These are phyloP conservation scores for Hydrocynus forskahlii DNA, from an alignment of 2,797 vertebrate genomes.

Conservation along the genomic window DNA sequence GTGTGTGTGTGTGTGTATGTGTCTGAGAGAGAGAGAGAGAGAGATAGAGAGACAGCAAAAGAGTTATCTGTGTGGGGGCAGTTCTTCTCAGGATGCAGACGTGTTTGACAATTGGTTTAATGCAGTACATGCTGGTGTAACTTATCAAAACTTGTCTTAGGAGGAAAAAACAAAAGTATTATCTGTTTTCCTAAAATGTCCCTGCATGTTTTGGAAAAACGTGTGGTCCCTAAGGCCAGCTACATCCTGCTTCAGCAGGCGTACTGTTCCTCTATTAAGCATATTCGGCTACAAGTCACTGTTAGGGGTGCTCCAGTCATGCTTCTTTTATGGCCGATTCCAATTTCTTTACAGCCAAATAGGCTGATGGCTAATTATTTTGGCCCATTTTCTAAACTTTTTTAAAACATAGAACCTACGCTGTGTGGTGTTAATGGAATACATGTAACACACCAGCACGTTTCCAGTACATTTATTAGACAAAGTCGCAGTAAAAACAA, in stretches of 20 bases:
- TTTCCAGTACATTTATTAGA: no score
- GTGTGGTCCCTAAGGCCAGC: background rate
- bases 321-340: background rate
- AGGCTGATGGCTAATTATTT: background rate
- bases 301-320: background rate
- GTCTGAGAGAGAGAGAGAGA: background rate
- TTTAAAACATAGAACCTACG: background rate
- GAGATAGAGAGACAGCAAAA: background rate
- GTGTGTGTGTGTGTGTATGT: background rate
- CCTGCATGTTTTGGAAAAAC: no score
- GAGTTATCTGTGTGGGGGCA: slow-evolving; percentile 1
- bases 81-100: slow-evolving; percentile 48
- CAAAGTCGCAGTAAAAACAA: no score
- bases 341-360: background rate
- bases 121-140: slow-evolving; percentile 54
- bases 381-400: background rate
- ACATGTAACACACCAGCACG: no score
- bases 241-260: background rate
- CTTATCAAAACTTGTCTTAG: slow-evolving; percentile 23
- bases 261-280: background rate
- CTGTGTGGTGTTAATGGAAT: no score
- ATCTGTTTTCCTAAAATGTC: no score
- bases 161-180: background rate
- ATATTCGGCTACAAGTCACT: background rate
- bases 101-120: slow-evolving; percentile 60